These are phyloP conservation scores for Macrotis lagotis DNA, from an alignment of 2,113 vertebrate genomes.

Conservation along the genomic window DNA sequence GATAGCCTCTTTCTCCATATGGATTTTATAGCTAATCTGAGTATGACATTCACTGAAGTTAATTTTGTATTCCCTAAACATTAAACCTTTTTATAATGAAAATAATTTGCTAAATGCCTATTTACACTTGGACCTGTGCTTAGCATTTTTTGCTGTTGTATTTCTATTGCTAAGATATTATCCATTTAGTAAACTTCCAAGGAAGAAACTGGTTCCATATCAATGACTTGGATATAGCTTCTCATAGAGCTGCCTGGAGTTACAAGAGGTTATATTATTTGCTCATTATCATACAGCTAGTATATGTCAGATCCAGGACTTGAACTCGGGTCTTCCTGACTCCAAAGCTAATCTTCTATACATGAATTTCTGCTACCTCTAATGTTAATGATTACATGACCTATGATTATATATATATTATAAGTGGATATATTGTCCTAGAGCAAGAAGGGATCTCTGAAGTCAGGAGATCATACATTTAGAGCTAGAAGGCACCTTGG, in stretches of 20 bases:
- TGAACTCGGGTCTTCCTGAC: not conserved
- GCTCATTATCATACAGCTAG: not conserved
- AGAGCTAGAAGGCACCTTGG: not conserved
- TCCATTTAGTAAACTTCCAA: not conserved
- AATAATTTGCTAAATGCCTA: not conserved
- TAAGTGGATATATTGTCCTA: not conserved
- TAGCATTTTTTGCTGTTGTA: not conserved
- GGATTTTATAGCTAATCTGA: no score
- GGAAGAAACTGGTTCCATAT: not conserved
- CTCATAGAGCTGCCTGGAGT: not conserved
- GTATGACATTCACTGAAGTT: not conserved
- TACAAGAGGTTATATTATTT: not conserved
- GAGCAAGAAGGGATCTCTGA: not conserved
- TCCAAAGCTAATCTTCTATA: not conserved
- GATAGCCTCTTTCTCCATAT: no score
- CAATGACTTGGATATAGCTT: not conserved
- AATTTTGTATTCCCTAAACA: not conserved
- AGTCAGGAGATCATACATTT: no score
- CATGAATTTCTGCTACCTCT: no score
- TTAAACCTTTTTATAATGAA: not conserved
- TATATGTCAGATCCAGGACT: not conserved
- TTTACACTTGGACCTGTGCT: not conserved
- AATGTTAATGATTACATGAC: not conserved
- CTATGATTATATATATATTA: not conserved
- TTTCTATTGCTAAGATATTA: not conserved